Conservation (phyloP, 2,113 vertebrate species). For the Chamaetylas fuelleborni region DNA sequence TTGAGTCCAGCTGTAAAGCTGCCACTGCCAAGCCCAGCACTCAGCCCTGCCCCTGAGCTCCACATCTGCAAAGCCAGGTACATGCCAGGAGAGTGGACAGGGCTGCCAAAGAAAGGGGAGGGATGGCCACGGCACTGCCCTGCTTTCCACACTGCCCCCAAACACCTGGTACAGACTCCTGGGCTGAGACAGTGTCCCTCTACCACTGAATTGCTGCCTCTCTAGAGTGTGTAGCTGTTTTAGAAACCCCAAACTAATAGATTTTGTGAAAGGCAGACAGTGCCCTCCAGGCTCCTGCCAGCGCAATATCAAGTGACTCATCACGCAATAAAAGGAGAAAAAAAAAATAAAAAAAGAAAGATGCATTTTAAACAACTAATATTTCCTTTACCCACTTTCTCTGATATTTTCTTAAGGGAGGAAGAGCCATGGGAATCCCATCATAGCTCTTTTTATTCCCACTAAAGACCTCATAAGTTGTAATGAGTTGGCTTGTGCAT, state of each 20-base stretch:
- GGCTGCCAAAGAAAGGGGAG: background rate
- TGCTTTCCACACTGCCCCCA: background rate
- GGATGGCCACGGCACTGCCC: background rate
- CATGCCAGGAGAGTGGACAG: background rate
- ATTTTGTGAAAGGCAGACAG: background rate
- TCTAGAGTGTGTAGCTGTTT: background rate
- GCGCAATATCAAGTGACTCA: background rate
- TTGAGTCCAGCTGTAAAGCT: background rate
- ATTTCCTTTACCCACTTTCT: background rate
- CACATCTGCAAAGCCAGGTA: fast-evolving
- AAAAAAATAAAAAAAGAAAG: background rate
- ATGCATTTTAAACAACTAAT: background rate
- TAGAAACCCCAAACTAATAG: background rate
- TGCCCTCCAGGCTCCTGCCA: background rate
- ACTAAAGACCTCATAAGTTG: background rate
- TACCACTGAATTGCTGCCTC: background rate
- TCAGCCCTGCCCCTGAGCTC: background rate
- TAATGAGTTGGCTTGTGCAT: background rate
- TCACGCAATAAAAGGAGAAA: background rate
- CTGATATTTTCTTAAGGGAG: background rate
- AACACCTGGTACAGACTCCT: background rate
- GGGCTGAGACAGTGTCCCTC: background rate
- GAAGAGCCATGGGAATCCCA: background rate
- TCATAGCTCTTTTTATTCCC: background rate
- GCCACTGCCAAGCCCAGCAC: background rate